A percentile compares a stretch with the other conserved stretches of the same genome.
phyloP scores from a whole-genome alignment of 2,113 vertebrate species.

The Oncorhynchus keta region DNA sequence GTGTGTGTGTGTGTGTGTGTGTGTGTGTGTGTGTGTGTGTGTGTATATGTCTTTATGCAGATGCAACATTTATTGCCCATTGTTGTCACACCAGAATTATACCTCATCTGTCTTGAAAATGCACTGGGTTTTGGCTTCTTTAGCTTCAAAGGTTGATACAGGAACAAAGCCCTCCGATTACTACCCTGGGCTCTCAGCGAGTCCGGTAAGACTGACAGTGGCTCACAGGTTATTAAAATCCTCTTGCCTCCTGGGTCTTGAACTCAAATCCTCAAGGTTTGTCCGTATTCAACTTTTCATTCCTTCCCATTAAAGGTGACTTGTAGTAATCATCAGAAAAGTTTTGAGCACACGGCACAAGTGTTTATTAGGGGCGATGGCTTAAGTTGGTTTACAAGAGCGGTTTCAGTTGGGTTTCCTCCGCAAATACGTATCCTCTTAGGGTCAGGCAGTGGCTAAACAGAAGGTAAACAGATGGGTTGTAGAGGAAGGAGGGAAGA shows the following conservation, averaged over 20 bases:
- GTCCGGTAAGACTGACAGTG: not conserved
- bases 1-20: not conserved
- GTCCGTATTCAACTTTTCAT: not conserved
- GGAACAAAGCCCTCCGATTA: not conserved
- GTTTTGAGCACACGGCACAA: not conserved
- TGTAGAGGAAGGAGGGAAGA: not conserved
- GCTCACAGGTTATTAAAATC: not conserved
- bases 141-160: not conserved
- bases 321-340: not conserved
- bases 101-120: not conserved
- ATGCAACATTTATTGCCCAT: too few species aligned
- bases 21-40: not conserved
- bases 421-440: not conserved
- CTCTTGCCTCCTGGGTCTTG: not conserved
- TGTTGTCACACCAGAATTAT: not conserved
- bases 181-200: not conserved
- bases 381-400: not conserved
- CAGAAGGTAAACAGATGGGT: conserved; percentile 1
- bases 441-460: not conserved
- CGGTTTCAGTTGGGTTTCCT: not conserved
- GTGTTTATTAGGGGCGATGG: not conserved
- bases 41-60: too few species aligned
- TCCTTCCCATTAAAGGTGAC: not conserved
- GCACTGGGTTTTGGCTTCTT: not conserved
- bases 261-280: not conserved